phyloP scores from a whole-genome alignment of 2,113 vertebrate species.

The Helogale parvula region DNA sequence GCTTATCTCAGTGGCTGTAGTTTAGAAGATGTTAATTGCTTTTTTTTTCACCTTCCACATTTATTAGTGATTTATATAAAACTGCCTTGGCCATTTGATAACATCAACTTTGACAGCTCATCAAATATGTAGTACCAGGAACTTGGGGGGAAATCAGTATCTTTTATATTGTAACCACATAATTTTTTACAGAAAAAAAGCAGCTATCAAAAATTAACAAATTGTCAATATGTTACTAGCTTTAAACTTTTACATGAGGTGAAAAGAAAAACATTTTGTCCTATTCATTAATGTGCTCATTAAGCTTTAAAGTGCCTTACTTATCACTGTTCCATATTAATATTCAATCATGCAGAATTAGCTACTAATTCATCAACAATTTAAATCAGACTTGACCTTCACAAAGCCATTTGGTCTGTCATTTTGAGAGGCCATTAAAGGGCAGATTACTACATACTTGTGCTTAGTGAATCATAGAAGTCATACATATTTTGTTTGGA shows the following conservation, averaged over 20 bases:
- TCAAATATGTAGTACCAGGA: slow-evolving; percentile 53
- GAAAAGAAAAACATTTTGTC: slow-evolving; percentile 80
- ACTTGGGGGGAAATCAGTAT: not conserved
- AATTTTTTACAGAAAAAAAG: slow-evolving; percentile 19
- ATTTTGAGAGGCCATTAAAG: slow-evolving; percentile 83
- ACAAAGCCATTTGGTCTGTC: slow-evolving; percentile 80
- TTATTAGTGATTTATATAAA: slow-evolving; percentile 80
- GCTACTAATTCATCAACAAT: slow-evolving; percentile 85
- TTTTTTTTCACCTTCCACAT: slow-evolving; percentile 70
- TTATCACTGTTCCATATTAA: slow-evolving; percentile 75
- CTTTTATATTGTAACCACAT: not conserved
- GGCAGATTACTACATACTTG: slow-evolving; percentile 78
- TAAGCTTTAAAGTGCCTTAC: slow-evolving; percentile 75
- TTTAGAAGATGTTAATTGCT: slow-evolving; percentile 78
- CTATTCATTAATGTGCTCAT: slow-evolving; percentile 78
- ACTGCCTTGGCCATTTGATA: slow-evolving; percentile 68
- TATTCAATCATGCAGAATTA: slow-evolving; percentile 84
- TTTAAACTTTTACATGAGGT: slow-evolving; percentile 67
- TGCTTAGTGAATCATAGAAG: slow-evolving; percentile 70
- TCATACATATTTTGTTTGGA: slow-evolving; percentile 76
- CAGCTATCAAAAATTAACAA: slow-evolving; percentile 65
- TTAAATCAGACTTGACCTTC: slow-evolving; percentile 87
- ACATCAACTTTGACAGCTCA: slow-evolving; percentile 73
- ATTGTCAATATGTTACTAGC: slow-evolving; percentile 22
- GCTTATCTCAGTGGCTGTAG: slow-evolving; percentile 79